Base-by-base conservation (phyloP, 2,113 vertebrate genomes). In the Meles meles region DNA sequence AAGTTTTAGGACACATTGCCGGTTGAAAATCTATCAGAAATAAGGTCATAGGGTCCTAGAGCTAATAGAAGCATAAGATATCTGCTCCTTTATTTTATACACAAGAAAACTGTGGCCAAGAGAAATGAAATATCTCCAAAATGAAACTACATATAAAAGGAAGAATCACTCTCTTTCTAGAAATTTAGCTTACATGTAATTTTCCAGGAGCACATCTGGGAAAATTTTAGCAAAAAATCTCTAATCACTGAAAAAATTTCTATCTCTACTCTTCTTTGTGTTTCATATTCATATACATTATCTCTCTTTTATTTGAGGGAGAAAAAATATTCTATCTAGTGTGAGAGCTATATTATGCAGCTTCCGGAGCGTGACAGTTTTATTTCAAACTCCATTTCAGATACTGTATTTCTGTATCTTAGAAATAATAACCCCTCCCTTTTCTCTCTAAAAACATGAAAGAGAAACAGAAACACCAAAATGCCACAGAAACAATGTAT, bases 221-320 rank as follows among this genome's bases (percentile, higher is more conserved):
- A 96, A 95, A 90, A 47, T 85, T 81, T 94, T 96, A 94, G 20
- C 89, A 47, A 96, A 65, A 94, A 94, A 93, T 93, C 25, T 12
- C 21, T 74, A 37, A 94, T 97, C 90, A 96, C 37, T 80, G 74
- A 57, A 88, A 93, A 93, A 90, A 93, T 39, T 63, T 77, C n/a
- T 67, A 2, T 61, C 29, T 90, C 52, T 67, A 29, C 20, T 80
- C 42, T 55, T 81, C 74, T 86, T 92, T n/a, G 10, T 72, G 52
- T 91, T 90, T 96, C 77, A 63, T 94, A 96, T 94, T 92, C 69
- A 96, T 65, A 6, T 74, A 69, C 3, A 29, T 88, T 88, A 27
- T 85, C 27, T 81, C 69, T 69, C n/a, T 79, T 79, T 74, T 84
- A 52, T 90, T 92, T 95, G 52, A 91, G 37, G 52, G 74, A 39